Evolutionary conservation across 2,113 vertebrate genomes (phyloP).

Genomic region (Sciurus niger): DNA sequence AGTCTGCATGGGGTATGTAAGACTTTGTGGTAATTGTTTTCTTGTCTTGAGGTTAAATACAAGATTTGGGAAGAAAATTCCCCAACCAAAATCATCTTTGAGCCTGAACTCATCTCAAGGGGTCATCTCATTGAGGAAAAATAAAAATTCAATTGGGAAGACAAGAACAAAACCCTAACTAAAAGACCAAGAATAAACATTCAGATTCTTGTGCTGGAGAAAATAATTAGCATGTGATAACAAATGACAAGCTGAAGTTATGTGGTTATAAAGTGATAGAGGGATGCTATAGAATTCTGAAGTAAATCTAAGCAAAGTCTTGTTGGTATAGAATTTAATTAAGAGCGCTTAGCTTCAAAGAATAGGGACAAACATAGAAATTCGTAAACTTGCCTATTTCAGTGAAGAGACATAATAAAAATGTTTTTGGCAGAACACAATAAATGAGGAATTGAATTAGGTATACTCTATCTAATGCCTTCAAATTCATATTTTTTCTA

Average conservation of each 20-base stretch:
- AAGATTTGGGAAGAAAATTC: constrained; percentile 31
- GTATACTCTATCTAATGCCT: not conserved
- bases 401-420: not conserved
- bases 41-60: not conserved
- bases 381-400: not conserved
- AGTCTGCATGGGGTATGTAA: not conserved
- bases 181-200: not conserved
- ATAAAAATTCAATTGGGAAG: not conserved
- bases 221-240: not conserved
- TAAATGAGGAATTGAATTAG: not conserved
- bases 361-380: not conserved
- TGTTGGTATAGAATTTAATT: constrained; percentile 32
- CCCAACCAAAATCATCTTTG: not conserved
- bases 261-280: not conserved
- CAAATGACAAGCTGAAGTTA: not conserved
- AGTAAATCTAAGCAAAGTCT: constrained; percentile 5
- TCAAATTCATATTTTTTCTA: not conserved
- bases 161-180: not conserved
- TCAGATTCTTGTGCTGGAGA: not conserved
- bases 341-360: constrained; percentile 2
- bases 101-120: not conserved
- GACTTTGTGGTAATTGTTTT: not conserved
- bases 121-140: not conserved
- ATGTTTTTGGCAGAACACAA: not conserved
- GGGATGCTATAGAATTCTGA: not conserved